Base-by-base conservation (phyloP, 2,797 vertebrate genomes). In the Botia kubotai region DNA sequence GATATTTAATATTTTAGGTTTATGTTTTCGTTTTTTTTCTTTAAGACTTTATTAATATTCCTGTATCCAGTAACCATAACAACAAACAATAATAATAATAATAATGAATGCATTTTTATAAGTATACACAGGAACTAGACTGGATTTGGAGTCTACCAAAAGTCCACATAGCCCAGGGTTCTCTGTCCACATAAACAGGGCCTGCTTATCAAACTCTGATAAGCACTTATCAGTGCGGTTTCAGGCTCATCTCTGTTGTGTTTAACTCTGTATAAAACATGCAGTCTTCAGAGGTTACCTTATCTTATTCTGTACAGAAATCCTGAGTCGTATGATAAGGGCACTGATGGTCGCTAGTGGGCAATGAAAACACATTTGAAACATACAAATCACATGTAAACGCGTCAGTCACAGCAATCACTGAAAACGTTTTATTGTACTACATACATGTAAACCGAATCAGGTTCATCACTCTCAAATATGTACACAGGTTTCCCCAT, bases 341-440 rank as follows among this genome's bases (percentile, higher is more conserved):
- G 23, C 53, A 50, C 6, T 13, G 10, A 36, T 58, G 33, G 3
- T 10, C n/a, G 14, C 33, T 21, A 39, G 53, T 4, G 11, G 16
- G 8, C 36, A 14, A 19, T 50, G 5, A 52, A 75, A 55, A 76
- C 62, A 66, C 17, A 52, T 11, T 11, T 16, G 43, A 72, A 36
- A 67, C 36, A 58, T 19, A 23, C 13, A 14, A 11, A 73, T 66
- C 78, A 74, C 53, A 74, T 17, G 39, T 65, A 58, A 74, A 46
- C 43, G 2, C 43, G 10, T 8, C 55, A 21, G 3, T 69, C 65
- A 39, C 2, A 57, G 78, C 21, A 57, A 63, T 75, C 83, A 69
- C 39, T 46, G 66, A 84, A 80, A 86, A 83, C 60, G 16, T 48
- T 92, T 91, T 89, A 91, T 92, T 92, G 79, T 67, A 71, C 83